Evolutionary conservation across 2,888 invertebrate genomes (phyloP), one percentile per base, ranked within the genome.

Genomic region (Cantharis rustica): DNA sequence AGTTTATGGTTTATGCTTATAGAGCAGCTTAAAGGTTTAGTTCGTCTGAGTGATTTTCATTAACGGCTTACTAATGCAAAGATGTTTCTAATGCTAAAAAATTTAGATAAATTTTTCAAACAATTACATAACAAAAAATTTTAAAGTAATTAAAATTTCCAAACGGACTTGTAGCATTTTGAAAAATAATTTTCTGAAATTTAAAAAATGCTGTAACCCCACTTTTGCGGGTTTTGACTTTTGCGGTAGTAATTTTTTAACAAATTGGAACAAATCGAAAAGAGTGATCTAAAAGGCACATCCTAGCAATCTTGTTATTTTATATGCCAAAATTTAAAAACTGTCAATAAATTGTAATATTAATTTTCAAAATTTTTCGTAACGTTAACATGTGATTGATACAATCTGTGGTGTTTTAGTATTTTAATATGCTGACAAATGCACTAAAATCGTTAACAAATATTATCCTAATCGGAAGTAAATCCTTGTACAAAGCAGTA

Each of bases 401-500:
- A 20, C 11, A 27, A 2, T 27, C 7, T 0, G 11, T 27, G 1
- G 1, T 27, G 11, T 3, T 27, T 27, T 27, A 11, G 11, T 9
- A 2, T 27, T 11, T 27, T 2, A 11, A 47, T 47, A 47, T 47
- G 31, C 31, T 10, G 47, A 2, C 47, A 47, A 47, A 47, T 47
- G n/a, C n/a, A n/a, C n/a, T 47, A n/a, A 47, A 47, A 47, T 47
- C 47, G 47, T 47, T 47, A 47, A n/a, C n/a, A 47, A 47, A n/a
- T n/a, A 47, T 47, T 47, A n/a, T n/a, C n/a, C n/a, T 47, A n/a
- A n/a, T 47, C n/a, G 47, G 47, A 47, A 9, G 47, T 47, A 47
- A 47, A 47, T 47, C 47, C n/a, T n/a, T 73, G 10, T 73, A 17
- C 9, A 81, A 76, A 31, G 79, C 84, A 1, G 1, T 85, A 1